Conservation (phyloP, 2,888 invertebrate genomes). For the Sceliomorpha sp. region DNA sequence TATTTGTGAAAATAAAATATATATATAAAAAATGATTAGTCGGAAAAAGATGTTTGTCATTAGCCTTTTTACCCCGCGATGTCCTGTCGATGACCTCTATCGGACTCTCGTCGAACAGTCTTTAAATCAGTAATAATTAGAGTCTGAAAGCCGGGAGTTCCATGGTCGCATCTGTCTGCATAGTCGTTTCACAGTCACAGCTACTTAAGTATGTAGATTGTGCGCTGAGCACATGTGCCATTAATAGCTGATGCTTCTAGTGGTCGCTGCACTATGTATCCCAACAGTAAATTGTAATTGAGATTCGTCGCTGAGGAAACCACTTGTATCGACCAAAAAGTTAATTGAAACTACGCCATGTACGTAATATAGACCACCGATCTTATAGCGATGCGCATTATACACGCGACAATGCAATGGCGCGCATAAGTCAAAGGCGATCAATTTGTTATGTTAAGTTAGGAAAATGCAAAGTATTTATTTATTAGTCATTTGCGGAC, state of each 20-base stretch:
- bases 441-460: too few relatives aligned
- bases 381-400: slow-evolving; percentile 3
- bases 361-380: slow-evolving; percentile 26
- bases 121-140: slow-evolving; percentile 51
- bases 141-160: slow-evolving; percentile 45
- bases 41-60: too few relatives aligned
- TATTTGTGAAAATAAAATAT: too few relatives aligned
- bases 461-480: too few relatives aligned
- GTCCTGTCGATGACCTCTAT: slow-evolving; percentile 17
- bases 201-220: slow-evolving; percentile 75
- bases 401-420: too few relatives aligned
- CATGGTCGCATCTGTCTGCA: slow-evolving; percentile 43
- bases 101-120: slow-evolving; percentile 26
- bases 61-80: too few relatives aligned
- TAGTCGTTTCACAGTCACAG: slow-evolving; percentile 49
- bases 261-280: slow-evolving; percentile 52
- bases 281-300: slow-evolving; percentile 53
- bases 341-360: slow-evolving; percentile 56
- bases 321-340: slow-evolving; percentile 56
- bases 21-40: too few relatives aligned
- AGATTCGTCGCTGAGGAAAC: slow-evolving; percentile 53
- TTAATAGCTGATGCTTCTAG: slow-evolving; percentile 72
- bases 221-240: slow-evolving; percentile 69
- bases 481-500: too few relatives aligned
- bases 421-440: too few relatives aligned